Evolutionary conservation across 2,888 invertebrate species (phyloP), one percentile per base, ranked within the genome.

Genomic region (Lumbricus terrestris): DNA sequence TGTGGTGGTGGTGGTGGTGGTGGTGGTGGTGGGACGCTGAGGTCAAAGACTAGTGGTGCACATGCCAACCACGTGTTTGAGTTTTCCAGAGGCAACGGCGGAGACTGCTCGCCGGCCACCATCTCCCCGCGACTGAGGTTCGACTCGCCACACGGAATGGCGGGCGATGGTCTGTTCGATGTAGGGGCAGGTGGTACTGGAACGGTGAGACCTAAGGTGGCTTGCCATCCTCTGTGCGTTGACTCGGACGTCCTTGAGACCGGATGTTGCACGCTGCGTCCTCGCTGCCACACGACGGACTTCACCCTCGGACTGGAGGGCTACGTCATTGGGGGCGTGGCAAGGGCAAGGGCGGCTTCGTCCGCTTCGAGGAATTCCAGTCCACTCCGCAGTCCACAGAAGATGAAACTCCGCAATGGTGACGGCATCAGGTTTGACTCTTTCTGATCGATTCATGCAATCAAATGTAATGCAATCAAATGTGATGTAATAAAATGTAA

Each of bases 351-450:
- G 85, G 37, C 37, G 23, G 20, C 37, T 34, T 85, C 37, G 16
- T 85, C 85, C 35, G 34, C 85, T 85, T 85, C 85, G 34, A 85
- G 85, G 37, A 85, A 85, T 85, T 85, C 85, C 85, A 85, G 85
- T 85, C 85, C 85, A 23, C 18, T 85, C 18, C 18, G n/a, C 85
- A 85, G 85, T 85, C 37, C 85, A 35, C 85, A 85, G 85, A 85
- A 37, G 85, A 89, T 89, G 37, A 82, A 89, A 82, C 40, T 89
- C 37, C 33, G 54, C 37, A 82, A 89, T 82, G 89, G 89, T 0
- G 89, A 89, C 82, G 89, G 89, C 18, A 89, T 89, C 69, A 89
- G 89, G 89, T 89, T 23, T 16, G 85, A n/a, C n/a, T 35, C 47
- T 69, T n/a, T n/a, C 3, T n/a, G n/a, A 69, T 69, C 1, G n/a